A percentile compares a stretch with the other conserved stretches of the same genome.
These are phyloP conservation scores for Eubasilissa splendida DNA, from an alignment of 2,888 invertebrate species.

Conservation along the genomic window DNA sequence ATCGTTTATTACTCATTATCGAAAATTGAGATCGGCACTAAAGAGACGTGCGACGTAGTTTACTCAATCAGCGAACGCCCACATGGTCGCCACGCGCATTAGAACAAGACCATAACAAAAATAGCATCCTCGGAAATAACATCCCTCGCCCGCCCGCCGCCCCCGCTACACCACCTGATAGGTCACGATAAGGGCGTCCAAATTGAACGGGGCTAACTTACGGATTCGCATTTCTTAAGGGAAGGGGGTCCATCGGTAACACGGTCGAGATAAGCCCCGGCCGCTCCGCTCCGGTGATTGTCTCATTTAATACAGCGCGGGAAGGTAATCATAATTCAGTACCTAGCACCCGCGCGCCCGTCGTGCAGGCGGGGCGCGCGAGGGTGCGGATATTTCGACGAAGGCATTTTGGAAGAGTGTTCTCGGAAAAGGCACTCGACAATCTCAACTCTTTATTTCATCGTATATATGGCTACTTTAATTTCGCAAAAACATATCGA, in stretches of 20 bases:
- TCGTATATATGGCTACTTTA: too few species aligned
- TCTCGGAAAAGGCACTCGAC: too few species aligned
- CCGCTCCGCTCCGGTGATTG: not conserved
- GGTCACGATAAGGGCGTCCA: not conserved
- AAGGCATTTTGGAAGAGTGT: too few species aligned
- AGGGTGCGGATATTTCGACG: too few species aligned
- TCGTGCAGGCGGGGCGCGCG: too few species aligned
- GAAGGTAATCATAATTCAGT: not conserved
- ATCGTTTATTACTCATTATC: too few species aligned
- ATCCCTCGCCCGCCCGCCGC: not conserved
- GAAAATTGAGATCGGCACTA: too few species aligned
- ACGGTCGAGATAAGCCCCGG: conserved; percentile 2
- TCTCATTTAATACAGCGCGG: not conserved
- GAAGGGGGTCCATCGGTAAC: not conserved
- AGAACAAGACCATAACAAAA: not conserved
- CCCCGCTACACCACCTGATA: not conserved
- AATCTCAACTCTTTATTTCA: too few species aligned
- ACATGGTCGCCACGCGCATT: too few species aligned
- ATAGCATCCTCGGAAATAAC: not conserved
- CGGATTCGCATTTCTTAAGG: not conserved
- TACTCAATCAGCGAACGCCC: too few species aligned
- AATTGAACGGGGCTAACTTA: not conserved
- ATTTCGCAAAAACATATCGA: too few species aligned
- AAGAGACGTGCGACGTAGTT: too few species aligned
- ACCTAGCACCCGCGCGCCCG: not conserved